Conservation (phyloP, 2,888 invertebrate genomes). For the Pristionchus mayeri region DNA sequence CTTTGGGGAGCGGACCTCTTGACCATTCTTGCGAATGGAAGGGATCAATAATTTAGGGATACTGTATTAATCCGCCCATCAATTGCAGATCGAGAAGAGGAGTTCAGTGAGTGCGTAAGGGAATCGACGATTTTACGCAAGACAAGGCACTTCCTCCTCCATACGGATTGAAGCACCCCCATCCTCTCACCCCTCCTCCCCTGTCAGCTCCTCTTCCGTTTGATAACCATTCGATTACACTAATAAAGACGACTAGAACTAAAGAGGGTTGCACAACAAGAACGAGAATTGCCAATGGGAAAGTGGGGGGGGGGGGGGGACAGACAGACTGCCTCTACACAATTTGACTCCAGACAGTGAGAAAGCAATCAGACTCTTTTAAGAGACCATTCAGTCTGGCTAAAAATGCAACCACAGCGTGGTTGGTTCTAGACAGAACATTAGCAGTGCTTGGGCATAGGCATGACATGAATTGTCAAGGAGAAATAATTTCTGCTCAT, state of each 20-base stretch:
- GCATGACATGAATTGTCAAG: too few species aligned
- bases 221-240: constrained; percentile 6
- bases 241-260: constrained; percentile 18
- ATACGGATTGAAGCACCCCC: background rate
- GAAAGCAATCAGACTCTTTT: too few species aligned
- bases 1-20: too few species aligned
- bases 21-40: too few species aligned
- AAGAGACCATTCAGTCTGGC: too few species aligned
- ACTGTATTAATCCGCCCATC: too few species aligned
- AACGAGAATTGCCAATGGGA: background rate
- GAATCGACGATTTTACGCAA: background rate
- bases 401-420: too few species aligned
- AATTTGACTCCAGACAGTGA: too few species aligned
- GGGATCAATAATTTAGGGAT: too few species aligned
- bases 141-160: background rate
- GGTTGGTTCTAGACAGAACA: too few species aligned
- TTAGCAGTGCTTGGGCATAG: too few species aligned
- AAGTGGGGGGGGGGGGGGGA: background rate
- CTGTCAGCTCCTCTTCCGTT: background rate
- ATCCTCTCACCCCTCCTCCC: background rate
- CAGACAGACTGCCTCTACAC: background rate
- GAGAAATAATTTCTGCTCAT: too few species aligned
- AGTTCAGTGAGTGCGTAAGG: constrained; percentile 35
- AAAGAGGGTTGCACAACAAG: background rate
- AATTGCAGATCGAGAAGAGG: constrained; percentile 32